Evolutionary conservation across 2,888 invertebrate genomes (phyloP), one percentile per base, ranked within the genome.

Genomic region (Euclidia mi): DNA sequence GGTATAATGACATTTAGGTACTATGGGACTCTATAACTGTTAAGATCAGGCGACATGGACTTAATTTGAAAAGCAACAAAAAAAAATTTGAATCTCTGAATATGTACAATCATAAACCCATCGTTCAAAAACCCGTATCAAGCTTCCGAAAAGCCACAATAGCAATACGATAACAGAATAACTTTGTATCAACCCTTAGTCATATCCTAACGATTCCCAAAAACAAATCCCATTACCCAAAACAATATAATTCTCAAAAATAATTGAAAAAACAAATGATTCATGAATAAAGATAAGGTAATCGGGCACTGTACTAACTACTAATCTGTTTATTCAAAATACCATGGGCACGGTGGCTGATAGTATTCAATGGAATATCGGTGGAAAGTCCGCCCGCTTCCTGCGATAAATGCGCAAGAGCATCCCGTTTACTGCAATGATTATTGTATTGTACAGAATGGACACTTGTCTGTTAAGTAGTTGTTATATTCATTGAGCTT

Each of bases 351-450:
- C 67, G 65, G 40, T 41, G 56, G 47, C 65, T 81, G 89, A 91
- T 89, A 89, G 69, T 77, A 88, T 91, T 90, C 87, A 83, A 37
- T 73, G 74, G 77, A 82, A 84, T 85, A 87, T 89, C 87, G 57
- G 76, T 82, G 83, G 81, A 83, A 88, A 86, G 82, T 79, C 79
- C 78, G 84, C 78, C 79, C 79, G 82, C 79, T 87, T 89, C 88
- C 88, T 85, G 71, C 85, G 91, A 92, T 93, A 91, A 82, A 64
- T 59, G 71, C 58, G 66, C 37, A 25, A 56, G 69, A 72, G 78
- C 88, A 88, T 92, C 89, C 91, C 87, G 88, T 90, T 71, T 57
- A 53, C 40, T 40, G n/a, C 88, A 88, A 77, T 85, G 90, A 89
- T 40, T 74, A 84, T 50, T 49, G 40, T 64, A 38, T 15, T 29